Base-by-base conservation (phyloP, 2,113 vertebrate species). In the Myotis davidii region DNA sequence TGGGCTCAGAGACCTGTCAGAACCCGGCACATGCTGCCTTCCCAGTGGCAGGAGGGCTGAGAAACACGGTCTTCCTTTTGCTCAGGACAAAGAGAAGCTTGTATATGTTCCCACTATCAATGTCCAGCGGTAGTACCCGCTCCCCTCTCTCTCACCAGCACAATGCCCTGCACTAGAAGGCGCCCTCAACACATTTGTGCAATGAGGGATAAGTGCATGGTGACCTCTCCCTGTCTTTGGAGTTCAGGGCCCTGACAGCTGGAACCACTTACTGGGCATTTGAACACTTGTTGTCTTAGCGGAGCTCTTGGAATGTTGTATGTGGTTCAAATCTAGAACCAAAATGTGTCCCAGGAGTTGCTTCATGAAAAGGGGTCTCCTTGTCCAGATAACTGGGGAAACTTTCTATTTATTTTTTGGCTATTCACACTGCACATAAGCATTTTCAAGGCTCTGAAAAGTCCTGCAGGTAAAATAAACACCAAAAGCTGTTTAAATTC, bases 281-380 rank as follows among this genome's bases (percentile, higher is more conserved):
- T 76, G 85, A 82, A 34, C 50, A 50, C n/a, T 1, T 25, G 45
- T 67, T 59, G 59, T 42, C 42, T 20, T 32, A 76, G 54, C 54
- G 54, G 54, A 81, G 74, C 34, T 52, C 34, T 81, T 23, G 61
- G 61, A 77, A 11, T 42, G 70, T 20, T 2, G 0, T n/a, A 27
- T 10, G 78, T 84, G 39, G 77, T 70, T 95, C 90, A 29, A 34
- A 50, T 92, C 90, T 77, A 84, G 85, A 92, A 84, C 78, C 4
- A 3, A 50, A 25, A 13, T 10, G 16, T 70, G 70, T 23, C 27
- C 89, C 77, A 17, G 69, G 83, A 76, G 59, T 7, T 5, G 39
- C n/a, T 85, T 52, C 29, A 5, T 13, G 29, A 52, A 72, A 37
- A 64, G 77, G 27, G 17, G 34, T 25, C 78, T 70, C 34, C 64